Evolutionary conservation across 2,113 vertebrate species (phyloP).

Genomic region (Erythrolamprus reginae): DNA sequence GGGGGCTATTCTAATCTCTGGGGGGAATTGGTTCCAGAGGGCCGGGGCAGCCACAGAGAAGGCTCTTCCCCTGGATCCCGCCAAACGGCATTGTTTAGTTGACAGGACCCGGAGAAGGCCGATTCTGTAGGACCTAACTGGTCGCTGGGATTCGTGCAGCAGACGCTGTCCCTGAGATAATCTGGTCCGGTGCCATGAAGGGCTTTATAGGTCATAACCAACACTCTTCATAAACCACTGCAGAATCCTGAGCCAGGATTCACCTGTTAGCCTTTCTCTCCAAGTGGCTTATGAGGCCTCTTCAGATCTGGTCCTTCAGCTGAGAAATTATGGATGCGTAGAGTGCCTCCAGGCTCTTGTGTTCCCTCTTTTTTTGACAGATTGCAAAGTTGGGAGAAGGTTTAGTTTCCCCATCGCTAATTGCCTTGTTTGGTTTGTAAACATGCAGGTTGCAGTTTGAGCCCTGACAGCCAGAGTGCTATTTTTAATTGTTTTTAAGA

Average conservation of each 20-base stretch:
- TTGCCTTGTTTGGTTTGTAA: constrained; percentile 78
- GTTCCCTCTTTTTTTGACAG: constrained; percentile 61
- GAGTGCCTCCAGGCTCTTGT: constrained; percentile 20
- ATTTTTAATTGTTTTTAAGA: constrained; percentile 50
- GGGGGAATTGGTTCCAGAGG: too few species aligned
- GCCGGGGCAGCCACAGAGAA: too few species aligned
- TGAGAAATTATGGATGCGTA: background rate
- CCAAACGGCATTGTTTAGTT: too few species aligned
- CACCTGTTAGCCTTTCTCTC: background rate
- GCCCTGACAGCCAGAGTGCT: constrained; percentile 64
- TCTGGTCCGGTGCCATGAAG: too few species aligned
- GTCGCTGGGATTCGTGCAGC: too few species aligned
- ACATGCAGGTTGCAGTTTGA: constrained; percentile 72
- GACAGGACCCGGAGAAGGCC: too few species aligned
- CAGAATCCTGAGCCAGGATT: background rate
- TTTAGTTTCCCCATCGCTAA: constrained; percentile 73
- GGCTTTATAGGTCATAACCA: too few species aligned
- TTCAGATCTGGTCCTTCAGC: background rate
- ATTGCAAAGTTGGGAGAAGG: constrained; percentile 51
- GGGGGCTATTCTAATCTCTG: too few species aligned
- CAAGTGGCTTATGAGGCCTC: background rate
- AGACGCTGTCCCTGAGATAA: too few species aligned
- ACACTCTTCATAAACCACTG: background rate
- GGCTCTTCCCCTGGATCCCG: too few species aligned
- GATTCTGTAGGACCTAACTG: too few species aligned